These are phyloP conservation scores for Montipora efflorescens DNA, from an alignment of 64 coral and sea anemone species.

Conservation along the genomic window DNA sequence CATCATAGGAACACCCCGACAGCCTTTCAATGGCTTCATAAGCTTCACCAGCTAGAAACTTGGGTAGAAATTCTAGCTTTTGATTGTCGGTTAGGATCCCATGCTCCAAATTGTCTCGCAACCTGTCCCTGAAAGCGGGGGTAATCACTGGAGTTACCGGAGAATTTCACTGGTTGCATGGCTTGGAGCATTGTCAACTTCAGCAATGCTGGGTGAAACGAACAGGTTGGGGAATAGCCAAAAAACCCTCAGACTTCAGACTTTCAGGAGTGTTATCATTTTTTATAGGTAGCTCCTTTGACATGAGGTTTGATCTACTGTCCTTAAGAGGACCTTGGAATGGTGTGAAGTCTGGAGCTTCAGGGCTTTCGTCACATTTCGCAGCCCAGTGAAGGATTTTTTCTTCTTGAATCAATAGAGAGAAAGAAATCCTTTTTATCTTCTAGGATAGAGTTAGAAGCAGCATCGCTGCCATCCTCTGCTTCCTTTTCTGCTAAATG, in stretches of 20 bases:
- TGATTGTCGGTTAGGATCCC: slow-evolving; percentile 6
- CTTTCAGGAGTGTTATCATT: background rate
- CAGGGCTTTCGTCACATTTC: too few species aligned
- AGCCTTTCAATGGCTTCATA: slow-evolving; percentile 27
- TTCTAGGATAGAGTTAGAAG: background rate
- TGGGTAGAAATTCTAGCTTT: slow-evolving; percentile 39
- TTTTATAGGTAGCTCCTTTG: too few species aligned
- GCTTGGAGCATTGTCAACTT: background rate
- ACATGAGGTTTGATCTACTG: too few species aligned
- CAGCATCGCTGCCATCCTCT: background rate
- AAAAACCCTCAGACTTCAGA: background rate
- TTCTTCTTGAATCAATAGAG: too few species aligned
- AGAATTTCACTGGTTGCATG: background rate
- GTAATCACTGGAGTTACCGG: background rate
- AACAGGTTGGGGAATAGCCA: too few species aligned
- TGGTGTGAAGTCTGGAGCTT: too few species aligned
- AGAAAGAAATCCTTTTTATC: background rate
- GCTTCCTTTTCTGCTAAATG: slow-evolving; percentile 39
- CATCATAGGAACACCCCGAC: slow-evolving; percentile 1
- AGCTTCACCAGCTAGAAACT: slow-evolving; percentile 37
- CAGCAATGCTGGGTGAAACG: background rate
- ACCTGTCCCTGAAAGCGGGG: background rate
- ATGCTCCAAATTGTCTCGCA: background rate
- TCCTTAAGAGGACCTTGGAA: too few species aligned
- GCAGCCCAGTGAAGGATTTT: too few species aligned